Evolutionary conservation across 2,888 invertebrate genomes (phyloP).

Genomic region (Drosophila koepferae): DNA sequence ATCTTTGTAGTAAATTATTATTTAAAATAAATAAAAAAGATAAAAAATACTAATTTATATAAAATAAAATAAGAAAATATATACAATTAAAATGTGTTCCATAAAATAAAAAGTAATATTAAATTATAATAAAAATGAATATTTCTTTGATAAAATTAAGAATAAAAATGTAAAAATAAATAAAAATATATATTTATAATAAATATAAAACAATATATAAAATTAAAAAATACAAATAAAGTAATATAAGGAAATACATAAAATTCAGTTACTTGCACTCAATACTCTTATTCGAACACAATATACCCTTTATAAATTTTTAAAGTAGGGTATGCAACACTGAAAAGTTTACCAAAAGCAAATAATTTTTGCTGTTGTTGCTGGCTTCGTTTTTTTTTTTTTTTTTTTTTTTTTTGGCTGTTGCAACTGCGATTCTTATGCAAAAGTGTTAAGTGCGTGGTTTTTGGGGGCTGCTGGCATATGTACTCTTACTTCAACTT

Average conservation of each 20-base stretch:
- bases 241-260: too few relatives aligned
- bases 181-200: neutral
- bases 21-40: too few relatives aligned
- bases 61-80: too few relatives aligned
- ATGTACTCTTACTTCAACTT: slow-evolving; percentile 26
- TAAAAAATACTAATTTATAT: too few relatives aligned
- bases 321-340: slow-evolving; percentile 19
- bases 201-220: too few relatives aligned
- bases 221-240: too few relatives aligned
- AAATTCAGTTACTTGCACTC: too few relatives aligned
- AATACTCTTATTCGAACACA: neutral
- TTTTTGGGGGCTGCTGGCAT: slow-evolving; percentile 34
- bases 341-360: slow-evolving; percentile 60
- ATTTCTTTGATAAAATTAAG: too few relatives aligned
- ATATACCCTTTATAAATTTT: neutral
- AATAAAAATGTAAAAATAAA: neutral
- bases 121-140: too few relatives aligned
- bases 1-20: too few relatives aligned
- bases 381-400: neutral
- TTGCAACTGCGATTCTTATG: slow-evolving; percentile 68
- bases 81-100: too few relatives aligned
- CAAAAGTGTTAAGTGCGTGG: slow-evolving; percentile 74
- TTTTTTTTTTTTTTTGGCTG: slow-evolving; percentile 18
- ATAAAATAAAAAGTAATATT: too few relatives aligned
- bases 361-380: slow-evolving; percentile 60